phyloP scores from a whole-genome alignment of 2,797 vertebrate species.

The Lacerta viridis region DNA sequence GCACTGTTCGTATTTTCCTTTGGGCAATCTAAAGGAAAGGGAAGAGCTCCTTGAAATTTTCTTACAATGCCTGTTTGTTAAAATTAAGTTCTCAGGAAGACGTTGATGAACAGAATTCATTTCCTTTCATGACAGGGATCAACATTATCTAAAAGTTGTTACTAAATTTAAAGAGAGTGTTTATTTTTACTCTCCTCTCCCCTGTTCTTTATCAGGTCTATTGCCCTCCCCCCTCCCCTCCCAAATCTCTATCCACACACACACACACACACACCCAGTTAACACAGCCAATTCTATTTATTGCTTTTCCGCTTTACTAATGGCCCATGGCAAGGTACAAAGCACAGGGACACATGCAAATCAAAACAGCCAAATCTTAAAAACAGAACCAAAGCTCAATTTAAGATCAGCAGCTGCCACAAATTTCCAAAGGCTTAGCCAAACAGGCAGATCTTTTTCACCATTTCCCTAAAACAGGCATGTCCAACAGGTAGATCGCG shows the following conservation, averaged over 20 bases:
- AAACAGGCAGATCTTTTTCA: too few species aligned
- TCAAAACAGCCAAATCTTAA: neutral
- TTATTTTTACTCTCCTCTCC: neutral
- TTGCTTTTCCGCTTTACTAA: neutral
- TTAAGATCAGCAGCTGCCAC: too few species aligned
- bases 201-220: neutral
- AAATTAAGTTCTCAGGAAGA: neutral
- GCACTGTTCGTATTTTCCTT: constrained; percentile 14
- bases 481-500: too few species aligned
- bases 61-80: neutral
- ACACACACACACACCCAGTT: neutral
- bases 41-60: neutral
- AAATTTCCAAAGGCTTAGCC: too few species aligned
- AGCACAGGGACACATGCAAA: neutral
- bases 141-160: neutral
- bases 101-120: neutral
- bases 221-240: neutral
- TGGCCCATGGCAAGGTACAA: neutral
- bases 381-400: too few species aligned
- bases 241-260: neutral
- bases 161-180: neutral
- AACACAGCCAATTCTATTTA: neutral
- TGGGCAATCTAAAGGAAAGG: neutral
- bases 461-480: too few species aligned
- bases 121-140: neutral